Percentiles rank a stretch among this genome's conserved stretches.
Conservation (phyloP, 1,140 invertebrate species). For the Aricia agestis region DNA sequence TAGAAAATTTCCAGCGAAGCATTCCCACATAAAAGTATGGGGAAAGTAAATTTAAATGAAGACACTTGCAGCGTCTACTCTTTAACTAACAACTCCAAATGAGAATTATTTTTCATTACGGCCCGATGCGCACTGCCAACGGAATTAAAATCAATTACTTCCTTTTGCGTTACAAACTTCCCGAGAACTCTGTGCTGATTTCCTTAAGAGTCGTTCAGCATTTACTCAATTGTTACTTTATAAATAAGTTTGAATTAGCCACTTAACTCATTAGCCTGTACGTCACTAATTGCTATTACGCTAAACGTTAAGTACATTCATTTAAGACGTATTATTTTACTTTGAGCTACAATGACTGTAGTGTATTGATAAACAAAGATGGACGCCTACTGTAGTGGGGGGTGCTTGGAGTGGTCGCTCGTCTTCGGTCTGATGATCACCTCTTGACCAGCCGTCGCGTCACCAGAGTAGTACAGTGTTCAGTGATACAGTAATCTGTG, state of each 20-base stretch:
- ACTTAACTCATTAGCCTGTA: not conserved
- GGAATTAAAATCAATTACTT: conserved; percentile 68
- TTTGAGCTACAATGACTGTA: no score
- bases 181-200: conserved; percentile 43
- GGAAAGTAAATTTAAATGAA: conserved; percentile 1
- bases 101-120: conserved; percentile 71
- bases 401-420: no score
- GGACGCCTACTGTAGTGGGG: no score
- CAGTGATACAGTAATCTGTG: no score
- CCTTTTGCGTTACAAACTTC: conserved; percentile 54
- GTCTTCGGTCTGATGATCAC: no score
- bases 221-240: conserved; percentile 18
- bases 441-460: no score
- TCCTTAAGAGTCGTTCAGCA: conserved; percentile 29
- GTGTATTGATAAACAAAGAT: no score
- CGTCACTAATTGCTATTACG: not conserved
- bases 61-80: conserved; percentile 31
- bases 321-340: not conserved
- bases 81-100: conserved; percentile 55
- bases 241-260: conserved; percentile 22
- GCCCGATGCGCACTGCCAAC: conserved; percentile 51
- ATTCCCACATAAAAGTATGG: not conserved
- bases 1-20: not conserved
- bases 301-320: not conserved
- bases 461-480: no score